phyloP scores from a whole-genome alignment of 2,888 invertebrate species.

The Trissolcus brochymenae region DNA sequence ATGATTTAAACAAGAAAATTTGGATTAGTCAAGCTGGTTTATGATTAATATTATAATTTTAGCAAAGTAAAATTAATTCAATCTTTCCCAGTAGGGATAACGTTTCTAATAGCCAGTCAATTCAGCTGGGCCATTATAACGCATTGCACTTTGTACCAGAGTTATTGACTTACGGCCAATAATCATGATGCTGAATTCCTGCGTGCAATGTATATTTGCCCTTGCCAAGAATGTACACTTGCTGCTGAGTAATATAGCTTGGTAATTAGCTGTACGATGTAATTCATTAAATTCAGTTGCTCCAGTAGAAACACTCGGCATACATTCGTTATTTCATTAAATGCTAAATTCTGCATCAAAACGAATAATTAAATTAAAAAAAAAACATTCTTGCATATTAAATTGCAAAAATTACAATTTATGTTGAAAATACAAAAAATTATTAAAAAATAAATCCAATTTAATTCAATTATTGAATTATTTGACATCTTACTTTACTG shows the following conservation, averaged over 20 bases:
- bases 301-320: conserved; percentile 14
- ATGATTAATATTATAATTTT: too few species aligned
- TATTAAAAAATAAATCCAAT: too few species aligned
- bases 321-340: conserved; percentile 1
- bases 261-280: conserved; percentile 34
- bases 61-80: too few species aligned
- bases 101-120: conserved; percentile 67
- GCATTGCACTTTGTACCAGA: conserved; percentile 70
- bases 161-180: conserved; percentile 76
- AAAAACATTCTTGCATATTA: background rate
- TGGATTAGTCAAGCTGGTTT: too few species aligned
- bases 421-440: too few species aligned
- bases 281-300: conserved; percentile 32
- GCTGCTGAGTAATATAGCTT: conserved; percentile 31
- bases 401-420: too few species aligned
- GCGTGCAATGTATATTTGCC: conserved; percentile 45
- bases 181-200: conserved; percentile 71
- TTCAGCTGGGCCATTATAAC: conserved; percentile 70
- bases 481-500: too few species aligned
- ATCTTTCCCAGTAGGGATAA: conserved; percentile 58
- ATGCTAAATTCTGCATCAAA: conserved; percentile 4
- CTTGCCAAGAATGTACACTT: conserved; percentile 52
- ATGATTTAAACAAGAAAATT: too few species aligned
- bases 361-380: background rate
- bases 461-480: too few species aligned